These are phyloP conservation scores for Hyles vespertilio DNA, from an alignment of 1,140 invertebrate species.

Conservation along the genomic window DNA sequence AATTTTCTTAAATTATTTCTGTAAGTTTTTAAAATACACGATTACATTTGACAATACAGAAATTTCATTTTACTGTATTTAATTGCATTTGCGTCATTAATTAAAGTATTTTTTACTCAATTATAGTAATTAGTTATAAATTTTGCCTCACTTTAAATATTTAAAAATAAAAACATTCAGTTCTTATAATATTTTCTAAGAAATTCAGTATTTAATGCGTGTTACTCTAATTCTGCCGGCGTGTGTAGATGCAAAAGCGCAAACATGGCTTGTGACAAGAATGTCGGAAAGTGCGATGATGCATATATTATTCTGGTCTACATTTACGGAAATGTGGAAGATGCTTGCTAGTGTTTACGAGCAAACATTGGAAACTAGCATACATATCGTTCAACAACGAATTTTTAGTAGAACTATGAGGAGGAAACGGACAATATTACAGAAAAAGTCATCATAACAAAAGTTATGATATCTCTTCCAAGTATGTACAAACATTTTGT, in stretches of 20 bases:
- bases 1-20: no score
- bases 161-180: no score
- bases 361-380: not conserved
- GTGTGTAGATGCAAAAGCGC: conserved; percentile 14
- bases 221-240: no score
- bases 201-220: no score
- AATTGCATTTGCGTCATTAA: no score
- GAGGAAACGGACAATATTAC: not conserved
- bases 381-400: conserved; percentile 10
- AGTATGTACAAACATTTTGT: conserved; percentile 2
- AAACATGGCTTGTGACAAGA: conserved; percentile 10
- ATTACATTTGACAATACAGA: no score
- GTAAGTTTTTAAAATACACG: no score
- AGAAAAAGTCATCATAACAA: conserved; percentile 10
- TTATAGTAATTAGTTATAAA: no score
- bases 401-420: conserved; percentile 13
- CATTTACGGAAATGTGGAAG: not conserved
- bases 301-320: not conserved
- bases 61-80: no score
- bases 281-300: conserved; percentile 9
- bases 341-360: not conserved
- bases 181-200: no score
- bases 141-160: no score
- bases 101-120: no score
- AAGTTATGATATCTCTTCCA: conserved; percentile 6